These are phyloP conservation scores for Nymphalis c-album DNA, from an alignment of 2,888 invertebrate species.

Conservation along the genomic window DNA sequence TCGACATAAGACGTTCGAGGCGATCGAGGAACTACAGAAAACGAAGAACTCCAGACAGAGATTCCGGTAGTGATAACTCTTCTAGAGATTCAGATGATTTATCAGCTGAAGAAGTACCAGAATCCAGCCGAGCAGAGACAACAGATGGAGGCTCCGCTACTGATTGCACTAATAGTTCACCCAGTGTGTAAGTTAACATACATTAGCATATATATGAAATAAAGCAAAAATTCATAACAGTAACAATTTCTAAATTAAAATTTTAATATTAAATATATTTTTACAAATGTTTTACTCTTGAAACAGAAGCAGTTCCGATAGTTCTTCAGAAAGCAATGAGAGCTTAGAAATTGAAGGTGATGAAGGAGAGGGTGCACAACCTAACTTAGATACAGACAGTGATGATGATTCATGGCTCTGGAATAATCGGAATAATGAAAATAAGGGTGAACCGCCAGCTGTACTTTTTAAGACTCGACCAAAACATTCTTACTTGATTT, in stretches of 20 bases:
- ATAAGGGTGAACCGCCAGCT: slow-evolving; percentile 58
- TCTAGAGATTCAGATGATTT: slow-evolving; percentile 73
- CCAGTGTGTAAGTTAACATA: slow-evolving; percentile 55
- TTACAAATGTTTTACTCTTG: neutral
- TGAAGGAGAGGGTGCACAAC: slow-evolving; percentile 42
- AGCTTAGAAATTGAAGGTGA: slow-evolving; percentile 46
- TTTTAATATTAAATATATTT: neutral
- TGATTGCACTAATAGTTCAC: slow-evolving; percentile 51
- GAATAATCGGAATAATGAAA: slow-evolving; percentile 50
- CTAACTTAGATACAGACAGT: slow-evolving; percentile 53
- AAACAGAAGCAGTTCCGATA: slow-evolving; percentile 42
- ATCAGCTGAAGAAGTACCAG: slow-evolving; percentile 54
- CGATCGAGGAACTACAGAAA: slow-evolving; percentile 68
- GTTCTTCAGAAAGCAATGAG: slow-evolving; percentile 32
- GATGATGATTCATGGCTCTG: slow-evolving; percentile 55
- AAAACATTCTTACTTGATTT: slow-evolving; percentile 85
- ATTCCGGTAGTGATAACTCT: slow-evolving; percentile 60
- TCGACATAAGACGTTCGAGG: slow-evolving; percentile 62
- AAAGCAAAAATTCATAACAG: too few relatives aligned
- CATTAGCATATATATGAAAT: neutral
- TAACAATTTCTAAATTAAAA: too few relatives aligned
- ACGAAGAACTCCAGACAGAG: slow-evolving; percentile 66
- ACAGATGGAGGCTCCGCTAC: slow-evolving; percentile 57
- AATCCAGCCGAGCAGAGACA: slow-evolving; percentile 47
- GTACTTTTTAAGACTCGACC: slow-evolving; percentile 83